Base-by-base conservation (phyloP, 2,113 vertebrate genomes). In the Bos indicus region DNA sequence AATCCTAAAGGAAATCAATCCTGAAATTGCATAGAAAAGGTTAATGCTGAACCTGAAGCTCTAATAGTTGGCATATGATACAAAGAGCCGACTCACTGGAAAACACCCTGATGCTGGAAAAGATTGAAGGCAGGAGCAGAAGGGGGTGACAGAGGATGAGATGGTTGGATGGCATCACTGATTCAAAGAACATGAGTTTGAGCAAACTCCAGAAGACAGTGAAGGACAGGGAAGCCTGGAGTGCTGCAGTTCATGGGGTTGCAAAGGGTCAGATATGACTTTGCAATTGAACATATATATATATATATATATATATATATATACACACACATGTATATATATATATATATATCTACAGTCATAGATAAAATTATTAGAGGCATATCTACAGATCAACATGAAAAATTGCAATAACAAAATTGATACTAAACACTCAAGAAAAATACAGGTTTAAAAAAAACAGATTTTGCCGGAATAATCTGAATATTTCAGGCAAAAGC, bases 261-360 rank as follows among this genome's bases (percentile, higher is more conserved):
- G 17, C n/a, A 71, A 71, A 71, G 4, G 4, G 19, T 36, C n/a
- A 36, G n/a, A 36, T 36, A 21, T 0, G 1, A 36, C 9, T 36
- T n/a, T 21, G n/a, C 17, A 71, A 71, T 1, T 67, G 33, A 67
- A 67, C 64, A 67, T 19, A 67, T 19, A n/a, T 40, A 40, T 40
- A 40, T 40, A 40, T 40, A 40, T 40, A 40, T 4, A 40, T 4
- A 46, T 6, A 7, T 46, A 46, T 46, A 43, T 6, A 43, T 28
- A 59, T 56, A 56, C 36, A 36, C 36, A 36, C 36, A 36, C 36
- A 36, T 36, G 36, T 59, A 19, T 62, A n/a, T 28, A 59, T 56
- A 56, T 59, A 19, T 62, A 14, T 77, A 25, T n/a, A 2, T 36
- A 26, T 78, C 6, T 78, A 36, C 4, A 54, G 2, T 54, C 25